Evolutionary conservation across 2,888 invertebrate genomes (phyloP), one percentile per base, ranked within the genome.

Genomic region (Petrophora chlorosata): DNA sequence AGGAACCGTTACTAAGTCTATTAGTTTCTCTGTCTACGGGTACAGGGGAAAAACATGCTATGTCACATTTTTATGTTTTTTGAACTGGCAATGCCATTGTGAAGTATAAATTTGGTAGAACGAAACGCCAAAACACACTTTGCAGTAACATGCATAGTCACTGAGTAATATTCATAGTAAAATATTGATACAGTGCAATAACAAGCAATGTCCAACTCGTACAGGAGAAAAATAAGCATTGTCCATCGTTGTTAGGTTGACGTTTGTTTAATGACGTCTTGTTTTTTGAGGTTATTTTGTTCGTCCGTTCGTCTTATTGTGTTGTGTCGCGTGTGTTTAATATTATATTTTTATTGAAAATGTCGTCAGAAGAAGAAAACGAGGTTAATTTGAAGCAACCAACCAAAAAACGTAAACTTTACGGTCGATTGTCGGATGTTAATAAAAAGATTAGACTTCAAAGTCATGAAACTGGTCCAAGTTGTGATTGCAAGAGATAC

Each of bases 131-230:
- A 51, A 51, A 59, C 46, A 53, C 33, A 56, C 59, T 48, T 50
- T 51, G 46, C 42, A 49, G 38, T 48, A 52, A 49, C 52, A 49
- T 47, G 39, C 29, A 49, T 15, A 45, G 53, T 47, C 36, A 43
- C 47, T 22, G 39, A 44, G 47, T 53, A 53, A 56, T 56, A 3
- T 53, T 44, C 47, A 41, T 47, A 22, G n/a, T 2, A 50, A 56
- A 57, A 55, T 57, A 59, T 51, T 51, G 43, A 53, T 48, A 56
- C 53, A 56, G 53, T 53, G 56, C 53, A 57, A 51, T 50, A 57
- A 56, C 46, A 51, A 51, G 53, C 53, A 51, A 51, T 45, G 43
- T 53, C 35, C 39, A 55, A 51, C n/a, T 33, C 33, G 33, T 33
- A 33, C 33, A 17, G 16, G 33, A 33, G 17, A 33, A 33, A 54